Evolutionary conservation across 2,888 invertebrate genomes (phyloP), one percentile per base, ranked within the genome.

Genomic region (Drosophila multiciliata): DNA sequence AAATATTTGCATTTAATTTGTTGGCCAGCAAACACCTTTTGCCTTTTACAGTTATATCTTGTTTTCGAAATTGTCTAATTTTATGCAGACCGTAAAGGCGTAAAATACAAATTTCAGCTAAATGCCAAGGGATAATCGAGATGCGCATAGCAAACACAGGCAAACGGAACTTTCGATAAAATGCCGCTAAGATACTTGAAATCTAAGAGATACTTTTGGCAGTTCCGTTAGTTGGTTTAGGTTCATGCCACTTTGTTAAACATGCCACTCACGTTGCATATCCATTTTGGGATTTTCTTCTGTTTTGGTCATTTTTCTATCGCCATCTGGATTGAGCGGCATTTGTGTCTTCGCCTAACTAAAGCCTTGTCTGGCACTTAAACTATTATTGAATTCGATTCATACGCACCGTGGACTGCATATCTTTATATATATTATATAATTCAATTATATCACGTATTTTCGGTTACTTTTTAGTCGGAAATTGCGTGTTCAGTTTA

Each of bases 251-350:
- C 29, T 33, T 33, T 40, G 33, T 68, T 79, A 11, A 33, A 23
- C 26, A 82, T 71, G 66, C 75, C 33, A 52, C 60, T 78, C 85
- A 85, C 87, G 87, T 89, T 45, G 33, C n/a, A 20, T 73, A 80
- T 77, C 76, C 70, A 69, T 85, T 36, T 54, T 53, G 49, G 38
- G 49, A 40, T 55, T 38, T 38, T 35, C 45, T 23, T 23, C 20
- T 4, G 23, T 45, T 45, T 23, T 7, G 23, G 23, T 26, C 23
- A 8, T 23, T 45, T 45, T 15, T 49, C 53, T 66, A 32, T 0
- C 9, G 9, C 35, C 55, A 23, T 66, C 36, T n/a, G 80, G 69
- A 48, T 87, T 83, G 87, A 67, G 52, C 59, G 73, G 70, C 42
- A 66, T 74, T 78, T 71, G 66, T 40, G 36, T 45, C 53, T 63